Percentiles rank a stretch among this genome's conserved stretches.
phyloP scores from a whole-genome alignment of 1,140 invertebrate genomes.

The Drepana arcuata region DNA sequence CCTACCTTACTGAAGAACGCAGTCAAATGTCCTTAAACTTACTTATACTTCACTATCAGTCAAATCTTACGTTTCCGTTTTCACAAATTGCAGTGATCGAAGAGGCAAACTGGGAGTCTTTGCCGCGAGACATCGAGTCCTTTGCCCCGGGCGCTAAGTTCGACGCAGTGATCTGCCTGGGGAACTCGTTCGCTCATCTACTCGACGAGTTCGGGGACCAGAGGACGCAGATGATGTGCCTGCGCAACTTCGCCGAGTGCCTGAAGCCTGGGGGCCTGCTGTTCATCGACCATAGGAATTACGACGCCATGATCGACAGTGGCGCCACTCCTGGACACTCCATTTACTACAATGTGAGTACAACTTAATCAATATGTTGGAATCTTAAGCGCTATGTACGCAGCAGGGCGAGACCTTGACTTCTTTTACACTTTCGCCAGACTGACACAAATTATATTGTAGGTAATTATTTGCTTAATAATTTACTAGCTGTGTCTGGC shows the following conservation, averaged over 20 bases:
- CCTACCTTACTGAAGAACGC: no score
- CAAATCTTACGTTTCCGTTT: no score
- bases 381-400: no score
- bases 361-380: no score
- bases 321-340: constrained; percentile 84
- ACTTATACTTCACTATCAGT: no score
- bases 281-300: constrained; percentile 91
- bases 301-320: constrained; percentile 83
- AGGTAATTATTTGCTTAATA: no score
- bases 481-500: no score
- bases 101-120: constrained; percentile 85
- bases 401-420: no score
- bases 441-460: no score
- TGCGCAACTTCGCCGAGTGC: constrained; percentile 84
- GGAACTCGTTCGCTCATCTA: constrained; percentile 92
- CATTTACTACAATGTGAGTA: constrained; percentile 90
- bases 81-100: constrained; percentile 80
- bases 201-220: constrained; percentile 84
- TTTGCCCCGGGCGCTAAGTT: constrained; percentile 76
- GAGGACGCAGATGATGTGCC: constrained; percentile 82
- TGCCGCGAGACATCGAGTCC: constrained; percentile 78
- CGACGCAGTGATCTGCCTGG: constrained; percentile 88
- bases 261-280: constrained; percentile 88
- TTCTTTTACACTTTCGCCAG: no score
- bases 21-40: no score